A percentile compares a stretch with the other conserved stretches of the same genome.
These are phyloP conservation scores for Macropis europaea DNA, from an alignment of 2,888 invertebrate genomes.

Conservation along the genomic window DNA sequence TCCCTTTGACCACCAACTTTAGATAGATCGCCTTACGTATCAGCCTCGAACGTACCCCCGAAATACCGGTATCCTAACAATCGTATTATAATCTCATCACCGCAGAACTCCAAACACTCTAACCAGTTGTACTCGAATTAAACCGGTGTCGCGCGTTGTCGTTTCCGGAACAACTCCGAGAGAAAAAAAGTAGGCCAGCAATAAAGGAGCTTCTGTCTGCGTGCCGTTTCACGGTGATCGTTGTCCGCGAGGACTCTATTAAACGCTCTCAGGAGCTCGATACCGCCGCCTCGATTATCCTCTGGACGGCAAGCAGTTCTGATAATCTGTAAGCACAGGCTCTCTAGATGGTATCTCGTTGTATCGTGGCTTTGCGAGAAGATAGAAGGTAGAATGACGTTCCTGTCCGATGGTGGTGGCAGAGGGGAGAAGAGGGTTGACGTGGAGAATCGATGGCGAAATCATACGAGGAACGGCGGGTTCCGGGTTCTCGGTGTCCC, in stretches of 20 bases:
- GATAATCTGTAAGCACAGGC: constrained; percentile 35
- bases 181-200: not conserved
- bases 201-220: not conserved
- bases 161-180: no score
- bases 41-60: no score
- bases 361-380: constrained; percentile 1
- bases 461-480: constrained; percentile 50
- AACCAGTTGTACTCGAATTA: no score
- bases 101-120: no score
- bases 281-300: constrained; percentile 28
- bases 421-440: not conserved
- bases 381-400: not conserved
- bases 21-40: no score
- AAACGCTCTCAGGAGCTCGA: constrained; percentile 8
- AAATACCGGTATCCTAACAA: no score
- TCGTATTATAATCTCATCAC: no score
- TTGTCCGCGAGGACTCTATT: constrained; percentile 22
- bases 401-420: not conserved
- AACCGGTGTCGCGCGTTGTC: no score
- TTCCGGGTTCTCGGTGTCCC: constrained; percentile 29
- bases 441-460: constrained; percentile 47
- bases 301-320: constrained; percentile 8
- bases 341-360: constrained; percentile 29
- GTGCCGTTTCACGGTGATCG: not conserved
- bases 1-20: no score